Evolutionary conservation across 2,888 invertebrate species (phyloP).

Genomic region (Molorchus minor): DNA sequence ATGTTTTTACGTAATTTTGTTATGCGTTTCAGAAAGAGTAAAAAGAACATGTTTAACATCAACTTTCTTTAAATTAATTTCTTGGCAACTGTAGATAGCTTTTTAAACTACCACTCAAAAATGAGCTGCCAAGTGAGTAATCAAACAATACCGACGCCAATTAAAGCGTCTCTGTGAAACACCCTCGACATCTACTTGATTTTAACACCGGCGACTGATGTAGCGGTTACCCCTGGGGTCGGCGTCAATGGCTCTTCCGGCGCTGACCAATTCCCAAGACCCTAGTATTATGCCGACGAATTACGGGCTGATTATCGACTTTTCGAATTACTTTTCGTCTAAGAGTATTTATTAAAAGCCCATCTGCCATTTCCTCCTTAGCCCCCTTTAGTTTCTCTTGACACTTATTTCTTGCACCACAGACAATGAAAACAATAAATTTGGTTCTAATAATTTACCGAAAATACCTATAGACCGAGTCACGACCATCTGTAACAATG

Average conservation of each 20-base stretch:
- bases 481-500: no score
- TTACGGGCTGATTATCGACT: slow-evolving; percentile 19
- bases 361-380: no score
- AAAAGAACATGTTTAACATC: no score
- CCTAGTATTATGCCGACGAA: slow-evolving; percentile 14
- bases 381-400: no score
- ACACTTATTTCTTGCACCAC: no score
- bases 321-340: background rate
- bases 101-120: no score
- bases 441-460: background rate
- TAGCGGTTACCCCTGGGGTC: slow-evolving; percentile 3
- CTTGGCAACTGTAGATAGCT: no score
- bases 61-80: no score
- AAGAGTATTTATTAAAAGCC: background rate
- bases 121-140: no score
- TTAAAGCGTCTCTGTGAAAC: slow-evolving; percentile 8
- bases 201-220: slow-evolving; percentile 17
- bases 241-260: slow-evolving; percentile 21
- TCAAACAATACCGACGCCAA: background rate
- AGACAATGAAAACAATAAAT: background rate
- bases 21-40: no score
- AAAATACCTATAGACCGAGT: no score
- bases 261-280: slow-evolving; percentile 18
- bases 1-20: no score
- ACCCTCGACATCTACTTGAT: slow-evolving; percentile 5